These are phyloP conservation scores for Dufourea novaeangliae DNA, from an alignment of 1,140 invertebrate species.

Conservation along the genomic window DNA sequence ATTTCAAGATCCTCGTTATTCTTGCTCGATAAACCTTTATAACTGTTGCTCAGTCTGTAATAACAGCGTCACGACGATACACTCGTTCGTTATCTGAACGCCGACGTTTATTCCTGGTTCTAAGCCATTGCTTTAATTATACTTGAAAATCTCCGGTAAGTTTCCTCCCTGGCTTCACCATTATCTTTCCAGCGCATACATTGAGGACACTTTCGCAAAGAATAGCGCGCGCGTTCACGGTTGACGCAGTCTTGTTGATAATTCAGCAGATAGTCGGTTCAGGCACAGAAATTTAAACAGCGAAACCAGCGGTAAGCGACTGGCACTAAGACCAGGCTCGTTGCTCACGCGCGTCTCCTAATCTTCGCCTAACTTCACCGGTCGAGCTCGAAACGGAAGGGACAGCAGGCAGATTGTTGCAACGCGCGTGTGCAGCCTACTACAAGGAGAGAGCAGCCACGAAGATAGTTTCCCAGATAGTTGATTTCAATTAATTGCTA, in stretches of 20 bases:
- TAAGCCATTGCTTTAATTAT: constrained; percentile 5
- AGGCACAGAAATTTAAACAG: constrained; percentile 39
- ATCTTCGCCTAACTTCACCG: constrained; percentile 62
- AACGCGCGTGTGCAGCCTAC: constrained; percentile 32
- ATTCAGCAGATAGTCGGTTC: constrained; percentile 22
- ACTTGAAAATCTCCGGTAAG: constrained; percentile 1
- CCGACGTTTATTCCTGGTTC: background rate
- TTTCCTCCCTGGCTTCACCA: background rate
- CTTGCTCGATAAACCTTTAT: background rate
- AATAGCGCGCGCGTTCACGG: background rate
- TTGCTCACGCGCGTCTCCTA: constrained; percentile 51
- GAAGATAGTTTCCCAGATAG: constrained; percentile 63
- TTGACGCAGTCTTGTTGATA: constrained; percentile 35
- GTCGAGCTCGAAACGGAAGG: constrained; percentile 65
- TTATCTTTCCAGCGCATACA: constrained; percentile 23
- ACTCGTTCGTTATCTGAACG: background rate
- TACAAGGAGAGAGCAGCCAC: constrained; percentile 39
- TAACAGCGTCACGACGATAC: background rate
- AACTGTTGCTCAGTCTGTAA: constrained; percentile 1
- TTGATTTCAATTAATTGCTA: constrained; percentile 67
- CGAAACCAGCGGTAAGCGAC: constrained; percentile 36
- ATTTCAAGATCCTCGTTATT: background rate
- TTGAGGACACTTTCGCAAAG: constrained; percentile 21
- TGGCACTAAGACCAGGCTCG: constrained; percentile 9
- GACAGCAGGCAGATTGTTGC: constrained; percentile 66